phyloP scores from a whole-genome alignment of 1,140 invertebrate species.

The Meloidogyne exigua region DNA sequence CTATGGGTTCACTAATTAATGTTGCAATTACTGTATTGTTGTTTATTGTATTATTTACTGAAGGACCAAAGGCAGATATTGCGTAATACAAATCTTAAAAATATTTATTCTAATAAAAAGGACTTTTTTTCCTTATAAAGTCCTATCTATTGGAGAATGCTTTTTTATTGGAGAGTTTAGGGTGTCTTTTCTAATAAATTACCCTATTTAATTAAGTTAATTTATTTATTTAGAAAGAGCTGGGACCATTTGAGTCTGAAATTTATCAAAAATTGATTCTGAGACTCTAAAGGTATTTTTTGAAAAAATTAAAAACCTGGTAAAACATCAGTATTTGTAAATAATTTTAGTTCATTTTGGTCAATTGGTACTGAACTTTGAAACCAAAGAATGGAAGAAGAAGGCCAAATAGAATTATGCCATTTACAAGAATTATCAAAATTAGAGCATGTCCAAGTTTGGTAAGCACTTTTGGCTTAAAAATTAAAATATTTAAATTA shows the following conservation, averaged over 20 bases:
- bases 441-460: conserved; percentile 8
- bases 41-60: not conserved
- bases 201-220: too few species aligned
- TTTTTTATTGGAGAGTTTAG: too few species aligned
- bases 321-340: conserved; percentile 12
- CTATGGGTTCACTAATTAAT: conserved; percentile 22
- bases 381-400: conserved; percentile 23
- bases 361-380: conserved; percentile 23
- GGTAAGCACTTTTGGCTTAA: not conserved
- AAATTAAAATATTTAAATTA: not conserved
- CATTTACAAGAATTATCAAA: conserved; percentile 13
- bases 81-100: conserved; percentile 17
- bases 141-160: too few species aligned
- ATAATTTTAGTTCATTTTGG: not conserved
- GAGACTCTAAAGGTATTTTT: too few species aligned
- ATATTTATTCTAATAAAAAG: too few species aligned
- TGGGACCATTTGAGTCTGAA: too few species aligned
- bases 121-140: too few species aligned
- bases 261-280: too few species aligned
- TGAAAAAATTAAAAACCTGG: not conserved
- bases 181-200: too few species aligned
- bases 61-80: conserved; percentile 18
- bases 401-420: conserved; percentile 22
- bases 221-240: too few species aligned
- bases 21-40: conserved; percentile 20